Evolutionary conservation across 2,888 invertebrate genomes (phyloP), one percentile per base, ranked within the genome.

Genomic region (Erebia epiphron): DNA sequence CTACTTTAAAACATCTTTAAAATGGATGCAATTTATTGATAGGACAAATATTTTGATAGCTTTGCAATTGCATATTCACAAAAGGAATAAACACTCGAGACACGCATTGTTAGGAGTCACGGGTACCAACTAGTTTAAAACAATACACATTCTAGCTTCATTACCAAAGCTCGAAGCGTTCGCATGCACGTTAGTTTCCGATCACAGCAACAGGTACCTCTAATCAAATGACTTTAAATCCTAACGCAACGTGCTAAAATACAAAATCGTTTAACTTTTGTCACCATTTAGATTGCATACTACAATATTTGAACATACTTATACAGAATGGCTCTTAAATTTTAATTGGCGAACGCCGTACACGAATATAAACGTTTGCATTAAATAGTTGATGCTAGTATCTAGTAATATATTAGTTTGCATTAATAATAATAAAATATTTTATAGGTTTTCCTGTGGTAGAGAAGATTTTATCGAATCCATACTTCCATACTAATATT

Each of bases 311-410:
- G 74, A 75, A 77, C 73, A 76, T 69, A 74, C 77, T 67, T 73
- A 73, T 67, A 73, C 73, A 71, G 76, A 77, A 78, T 77, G 76
- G 72, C 77, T 78, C 78, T 77, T 78, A 83, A 83, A 81, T 81
- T 80, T 82, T 89, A 89, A 90, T 89, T 90, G 86, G 86, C 88
- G 86, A 87, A 87, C 88, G 88, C 73, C 70, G 65, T 69, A 63
- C 67, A 72, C 50, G 68, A 72, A 57, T 68, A 66, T 68, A 63
- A n/a, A n/a, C 57, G 50, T 69, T 67, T 68, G 54, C 63, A 60
- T 52, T 49, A 64, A 61, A 61, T 54, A 61, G 46, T 62, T 63
- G 58, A 26, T 57, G 61, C 26, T 35, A n/a, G n/a, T n/a, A n/a
- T n/a, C n/a, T n/a, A n/a, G n/a, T n/a, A n/a, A n/a, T n/a, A 35